Evolutionary conservation across 2,797 vertebrate genomes (phyloP).

Genomic region (Ctenopoma multispine): DNA sequence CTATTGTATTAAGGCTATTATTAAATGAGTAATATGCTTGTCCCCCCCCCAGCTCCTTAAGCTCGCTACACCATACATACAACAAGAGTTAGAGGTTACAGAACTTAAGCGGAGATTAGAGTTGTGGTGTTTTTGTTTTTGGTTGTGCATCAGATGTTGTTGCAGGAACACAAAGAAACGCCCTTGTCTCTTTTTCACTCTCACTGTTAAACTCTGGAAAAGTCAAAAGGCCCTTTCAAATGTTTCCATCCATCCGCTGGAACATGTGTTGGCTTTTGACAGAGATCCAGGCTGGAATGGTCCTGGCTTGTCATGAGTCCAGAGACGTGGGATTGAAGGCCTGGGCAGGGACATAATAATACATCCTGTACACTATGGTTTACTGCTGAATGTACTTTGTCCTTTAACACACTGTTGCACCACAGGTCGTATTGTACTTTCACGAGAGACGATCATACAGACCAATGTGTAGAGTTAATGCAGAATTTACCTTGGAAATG

Average conservation of each 20-base stretch:
- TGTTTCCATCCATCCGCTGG: slow-evolving; percentile 49
- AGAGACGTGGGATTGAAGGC: slow-evolving; percentile 34
- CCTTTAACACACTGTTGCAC: slow-evolving; percentile 15
- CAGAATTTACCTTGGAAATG: slow-evolving; percentile 13
- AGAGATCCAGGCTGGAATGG: slow-evolving; percentile 57
- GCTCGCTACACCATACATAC: slow-evolving; percentile 70
- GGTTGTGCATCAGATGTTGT: slow-evolving; percentile 57
- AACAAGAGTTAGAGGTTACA: slow-evolving; percentile 35
- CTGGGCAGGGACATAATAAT: slow-evolving; percentile 24
- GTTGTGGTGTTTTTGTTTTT: slow-evolving; percentile 57
- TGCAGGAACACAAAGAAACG: slow-evolving; percentile 51
- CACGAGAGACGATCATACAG: slow-evolving; percentile 1
- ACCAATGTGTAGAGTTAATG: background rate
- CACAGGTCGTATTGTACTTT: slow-evolving; percentile 18
- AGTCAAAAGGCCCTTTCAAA: slow-evolving; percentile 62
- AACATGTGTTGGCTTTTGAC: slow-evolving; percentile 55
- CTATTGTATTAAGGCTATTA: slow-evolving; percentile 77
- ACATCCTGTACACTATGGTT: background rate
- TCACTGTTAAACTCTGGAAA: slow-evolving; percentile 71
- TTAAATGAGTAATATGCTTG: slow-evolving; percentile 75
- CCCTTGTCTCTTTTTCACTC: slow-evolving; percentile 38
- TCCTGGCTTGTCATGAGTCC: slow-evolving; percentile 45
- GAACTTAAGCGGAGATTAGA: slow-evolving; percentile 60
- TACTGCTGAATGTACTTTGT: slow-evolving; percentile 32
- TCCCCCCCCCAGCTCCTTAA: slow-evolving; percentile 36